These are phyloP conservation scores for Muscina levida DNA, from an alignment of 2,888 invertebrate genomes.

Conservation along the genomic window DNA sequence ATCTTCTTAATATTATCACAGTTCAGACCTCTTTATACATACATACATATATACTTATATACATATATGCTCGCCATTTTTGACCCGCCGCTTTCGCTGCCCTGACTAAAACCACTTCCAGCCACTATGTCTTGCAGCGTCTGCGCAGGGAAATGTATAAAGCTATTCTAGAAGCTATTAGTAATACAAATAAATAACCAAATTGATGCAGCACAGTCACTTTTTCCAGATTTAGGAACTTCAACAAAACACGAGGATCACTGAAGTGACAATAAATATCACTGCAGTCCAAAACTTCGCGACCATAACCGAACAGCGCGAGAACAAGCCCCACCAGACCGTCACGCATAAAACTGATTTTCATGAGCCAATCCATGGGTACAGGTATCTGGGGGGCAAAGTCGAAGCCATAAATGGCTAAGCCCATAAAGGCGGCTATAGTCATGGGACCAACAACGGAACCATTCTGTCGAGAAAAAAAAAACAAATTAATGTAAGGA, in stretches of 20 bases:
- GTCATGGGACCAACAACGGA: constrained; percentile 85
- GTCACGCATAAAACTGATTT: constrained; percentile 84
- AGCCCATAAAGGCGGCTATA: constrained; percentile 85
- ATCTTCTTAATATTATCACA: constrained; percentile 29
- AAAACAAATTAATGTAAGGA: neutral
- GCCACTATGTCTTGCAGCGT: constrained; percentile 78
- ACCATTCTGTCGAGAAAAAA: constrained; percentile 82
- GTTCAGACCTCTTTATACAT: neutral
- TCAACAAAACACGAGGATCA: constrained; percentile 83
- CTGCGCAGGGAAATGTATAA: constrained; percentile 83
- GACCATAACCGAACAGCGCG: constrained; percentile 84
- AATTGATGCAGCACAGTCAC: constrained; percentile 83
- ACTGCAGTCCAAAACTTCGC: constrained; percentile 82
- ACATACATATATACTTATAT: too few species aligned
- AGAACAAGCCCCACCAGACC: constrained; percentile 84
- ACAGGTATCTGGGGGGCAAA: constrained; percentile 84
- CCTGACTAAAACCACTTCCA: neutral
- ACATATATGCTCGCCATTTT: too few species aligned
- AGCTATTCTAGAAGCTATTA: constrained; percentile 82
- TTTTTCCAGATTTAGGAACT: constrained; percentile 83
- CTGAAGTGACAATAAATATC: constrained; percentile 85
- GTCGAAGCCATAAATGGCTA: constrained; percentile 86
- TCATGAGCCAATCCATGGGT: constrained; percentile 84
- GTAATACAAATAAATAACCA: constrained; percentile 80
- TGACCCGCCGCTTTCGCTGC: neutral